phyloP scores from a whole-genome alignment of 1,140 invertebrate species.

The Heliconius melpomene region DNA sequence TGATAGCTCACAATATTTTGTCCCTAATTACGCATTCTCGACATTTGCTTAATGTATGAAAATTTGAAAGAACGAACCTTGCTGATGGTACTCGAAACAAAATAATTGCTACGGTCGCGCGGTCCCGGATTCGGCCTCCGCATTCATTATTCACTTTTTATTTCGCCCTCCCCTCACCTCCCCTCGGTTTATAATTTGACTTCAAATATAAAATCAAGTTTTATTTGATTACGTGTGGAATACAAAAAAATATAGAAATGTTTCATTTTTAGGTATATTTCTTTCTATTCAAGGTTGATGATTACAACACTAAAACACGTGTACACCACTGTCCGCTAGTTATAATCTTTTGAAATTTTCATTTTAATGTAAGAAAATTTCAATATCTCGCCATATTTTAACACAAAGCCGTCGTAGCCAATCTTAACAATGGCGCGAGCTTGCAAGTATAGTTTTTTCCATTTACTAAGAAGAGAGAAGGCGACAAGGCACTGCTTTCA shows the following conservation, averaged over 20 bases:
- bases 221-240: constrained; percentile 77
- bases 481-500: constrained; percentile 73
- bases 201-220: constrained; percentile 81
- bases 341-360: constrained; percentile 24
- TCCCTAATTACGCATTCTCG: constrained; percentile 78
- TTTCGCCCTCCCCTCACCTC: constrained; percentile 58
- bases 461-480: constrained; percentile 72
- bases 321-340: background rate
- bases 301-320: background rate
- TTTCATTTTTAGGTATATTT: background rate
- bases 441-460: constrained; percentile 69
- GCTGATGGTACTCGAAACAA: constrained; percentile 80
- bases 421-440: constrained; percentile 67
- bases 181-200: constrained; percentile 80
- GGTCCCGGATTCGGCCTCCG: constrained; percentile 72
- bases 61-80: constrained; percentile 80
- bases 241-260: constrained; percentile 59
- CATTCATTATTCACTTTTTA: constrained; percentile 81
- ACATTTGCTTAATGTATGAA: constrained; percentile 81
- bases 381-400: constrained; percentile 55
- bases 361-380: constrained; percentile 41
- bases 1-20: constrained; percentile 74
- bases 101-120: constrained; percentile 79
- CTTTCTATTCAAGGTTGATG: background rate
- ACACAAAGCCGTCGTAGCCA: constrained; percentile 67